Evolutionary conservation across 2,888 invertebrate genomes (phyloP).

Genomic region (Pyrochroa serraticornis): DNA sequence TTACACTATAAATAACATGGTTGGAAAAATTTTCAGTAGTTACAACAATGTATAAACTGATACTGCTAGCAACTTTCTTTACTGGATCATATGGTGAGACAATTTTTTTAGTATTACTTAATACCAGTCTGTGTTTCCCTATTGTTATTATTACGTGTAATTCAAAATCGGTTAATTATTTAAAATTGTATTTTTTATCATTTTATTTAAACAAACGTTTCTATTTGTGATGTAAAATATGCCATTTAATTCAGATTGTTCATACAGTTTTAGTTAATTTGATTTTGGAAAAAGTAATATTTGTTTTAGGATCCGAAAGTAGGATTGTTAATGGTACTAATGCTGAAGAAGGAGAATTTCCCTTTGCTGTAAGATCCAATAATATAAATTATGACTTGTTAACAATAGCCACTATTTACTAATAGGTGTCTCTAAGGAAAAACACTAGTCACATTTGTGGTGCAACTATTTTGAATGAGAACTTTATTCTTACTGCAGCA

Average conservation of each 20-base stretch:
- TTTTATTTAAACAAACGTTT: no score
- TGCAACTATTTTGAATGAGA: constrained; percentile 36
- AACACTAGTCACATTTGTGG: constrained; percentile 34
- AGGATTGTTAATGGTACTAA: constrained; percentile 41
- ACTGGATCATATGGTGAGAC: constrained; percentile 1
- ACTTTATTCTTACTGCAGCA: constrained; percentile 37
- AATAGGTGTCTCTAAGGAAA: constrained; percentile 30
- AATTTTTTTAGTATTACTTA: no score
- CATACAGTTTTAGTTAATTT: constrained; percentile 5
- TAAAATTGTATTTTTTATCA: no score
- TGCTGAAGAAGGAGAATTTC: constrained; percentile 41
- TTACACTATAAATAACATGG: no score
- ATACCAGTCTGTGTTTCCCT: no score
- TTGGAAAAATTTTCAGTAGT: no score
- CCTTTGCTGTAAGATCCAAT: constrained; percentile 37
- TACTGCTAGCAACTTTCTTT: constrained; percentile 4
- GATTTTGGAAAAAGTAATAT: no score
- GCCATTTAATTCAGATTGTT: no score
- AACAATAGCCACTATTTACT: not conserved
- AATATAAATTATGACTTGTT: not conserved
- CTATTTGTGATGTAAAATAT: no score
- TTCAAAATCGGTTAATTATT: no score
- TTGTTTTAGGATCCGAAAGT: constrained; percentile 11
- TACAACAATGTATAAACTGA: not conserved
- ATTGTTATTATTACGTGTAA: no score